phyloP scores from a whole-genome alignment of 2,888 invertebrate species.

The Deroplatys truncata region DNA sequence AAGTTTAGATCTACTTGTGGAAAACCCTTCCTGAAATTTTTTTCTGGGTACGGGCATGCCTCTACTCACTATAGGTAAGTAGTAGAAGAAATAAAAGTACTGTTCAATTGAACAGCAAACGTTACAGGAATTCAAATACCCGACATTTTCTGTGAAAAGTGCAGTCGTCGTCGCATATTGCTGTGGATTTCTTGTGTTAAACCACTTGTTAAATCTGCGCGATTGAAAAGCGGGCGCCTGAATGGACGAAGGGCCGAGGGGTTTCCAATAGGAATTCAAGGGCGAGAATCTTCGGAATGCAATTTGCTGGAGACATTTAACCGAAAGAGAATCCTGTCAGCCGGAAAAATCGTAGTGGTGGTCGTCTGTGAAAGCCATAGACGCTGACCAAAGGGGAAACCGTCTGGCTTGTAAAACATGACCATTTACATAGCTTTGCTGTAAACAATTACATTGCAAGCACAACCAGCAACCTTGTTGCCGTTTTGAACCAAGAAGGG shows the following conservation, averaged over 20 bases:
- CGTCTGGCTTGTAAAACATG: too few species aligned
- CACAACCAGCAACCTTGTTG: too few species aligned
- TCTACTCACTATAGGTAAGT: too few species aligned
- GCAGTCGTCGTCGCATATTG: background rate
- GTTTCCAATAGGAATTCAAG: background rate
- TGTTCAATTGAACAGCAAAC: too few species aligned
- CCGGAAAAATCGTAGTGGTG: background rate
- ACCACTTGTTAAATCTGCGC: background rate
- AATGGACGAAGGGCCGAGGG: background rate
- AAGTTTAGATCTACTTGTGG: too few species aligned
- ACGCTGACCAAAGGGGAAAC: background rate
- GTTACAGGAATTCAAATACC: background rate
- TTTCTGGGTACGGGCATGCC: too few species aligned
- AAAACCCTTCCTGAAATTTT: too few species aligned
- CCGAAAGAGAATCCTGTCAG: background rate
- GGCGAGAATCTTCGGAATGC: background rate
- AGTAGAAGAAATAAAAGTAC: too few species aligned
- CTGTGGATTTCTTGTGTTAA: background rate
- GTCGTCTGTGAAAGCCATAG: too few species aligned
- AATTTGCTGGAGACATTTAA: background rate
- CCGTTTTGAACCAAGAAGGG: too few species aligned
- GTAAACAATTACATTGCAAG: too few species aligned
- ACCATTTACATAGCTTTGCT: too few species aligned
- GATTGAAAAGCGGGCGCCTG: background rate
- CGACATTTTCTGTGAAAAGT: background rate